These are phyloP conservation scores for Manis crassicaudata DNA, from an alignment of 2,797 vertebrate genomes.

Conservation along the genomic window DNA sequence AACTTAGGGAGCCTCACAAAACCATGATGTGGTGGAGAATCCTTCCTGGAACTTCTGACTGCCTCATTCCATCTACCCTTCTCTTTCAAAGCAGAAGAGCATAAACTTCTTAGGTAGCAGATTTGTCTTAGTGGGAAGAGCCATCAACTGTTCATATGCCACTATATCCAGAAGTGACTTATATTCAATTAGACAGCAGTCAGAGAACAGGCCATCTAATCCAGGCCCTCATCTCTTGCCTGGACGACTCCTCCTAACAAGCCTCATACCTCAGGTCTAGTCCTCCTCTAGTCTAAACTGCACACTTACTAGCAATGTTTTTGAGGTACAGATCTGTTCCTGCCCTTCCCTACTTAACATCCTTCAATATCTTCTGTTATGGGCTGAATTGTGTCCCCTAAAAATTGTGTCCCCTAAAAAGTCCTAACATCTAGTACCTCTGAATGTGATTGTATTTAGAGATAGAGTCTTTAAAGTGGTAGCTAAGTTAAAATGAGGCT, in stretches of 20 bases:
- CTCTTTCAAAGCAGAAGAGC: background rate
- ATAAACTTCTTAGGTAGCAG: background rate
- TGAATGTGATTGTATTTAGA: background rate
- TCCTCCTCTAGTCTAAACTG: background rate
- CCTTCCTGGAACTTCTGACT: background rate
- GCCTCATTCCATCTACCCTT: background rate
- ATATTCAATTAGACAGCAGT: background rate
- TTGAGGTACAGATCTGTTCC: background rate
- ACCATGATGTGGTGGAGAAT: background rate
- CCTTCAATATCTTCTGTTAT: background rate
- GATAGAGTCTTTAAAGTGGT: background rate
- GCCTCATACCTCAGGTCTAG: background rate
- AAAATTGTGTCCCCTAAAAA: too few relatives aligned
- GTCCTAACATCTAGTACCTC: background rate
- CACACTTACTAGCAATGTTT: background rate
- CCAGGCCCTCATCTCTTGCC: background rate
- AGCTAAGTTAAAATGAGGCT: background rate
- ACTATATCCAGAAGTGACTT: background rate
- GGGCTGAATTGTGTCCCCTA: background rate
- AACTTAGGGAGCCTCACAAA: background rate
- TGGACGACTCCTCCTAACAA: background rate
- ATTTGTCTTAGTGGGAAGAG: background rate
- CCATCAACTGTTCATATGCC: background rate
- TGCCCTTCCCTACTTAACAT: background rate
- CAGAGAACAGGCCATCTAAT: background rate